A percentile compares a stretch with the other conserved stretches of the same genome.
These are phyloP conservation scores for Zaprionus lineosus DNA, from an alignment of 2,888 invertebrate species.

Conservation along the genomic window DNA sequence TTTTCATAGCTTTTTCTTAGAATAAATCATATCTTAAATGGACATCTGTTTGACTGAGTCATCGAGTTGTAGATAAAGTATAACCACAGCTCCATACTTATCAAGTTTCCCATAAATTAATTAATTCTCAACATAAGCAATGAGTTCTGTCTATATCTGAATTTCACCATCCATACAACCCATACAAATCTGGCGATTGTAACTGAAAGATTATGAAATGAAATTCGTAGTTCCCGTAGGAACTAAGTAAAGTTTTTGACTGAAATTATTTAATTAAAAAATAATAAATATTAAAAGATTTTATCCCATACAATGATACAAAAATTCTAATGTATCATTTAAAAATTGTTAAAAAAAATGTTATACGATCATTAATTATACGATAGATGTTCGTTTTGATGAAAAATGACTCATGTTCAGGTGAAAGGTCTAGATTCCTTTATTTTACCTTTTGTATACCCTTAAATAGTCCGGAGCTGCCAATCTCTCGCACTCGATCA, in stretches of 20 bases:
- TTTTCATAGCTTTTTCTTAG: too few relatives aligned
- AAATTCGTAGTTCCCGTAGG: too few relatives aligned
- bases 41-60: constrained; percentile 27
- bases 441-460: neutral
- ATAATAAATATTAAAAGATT: too few relatives aligned
- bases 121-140: constrained; percentile 25
- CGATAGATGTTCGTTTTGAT: too few relatives aligned
- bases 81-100: constrained; percentile 13
- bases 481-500: constrained; percentile 15
- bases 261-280: too few relatives aligned
- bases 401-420: too few relatives aligned
- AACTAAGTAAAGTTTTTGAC: too few relatives aligned
- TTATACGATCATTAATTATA: too few relatives aligned
- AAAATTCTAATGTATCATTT: too few relatives aligned
- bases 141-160: neutral
- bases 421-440: too few relatives aligned
- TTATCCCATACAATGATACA: too few relatives aligned
- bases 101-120: constrained; percentile 29
- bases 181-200: constrained; percentile 5
- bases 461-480: neutral
- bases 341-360: too few relatives aligned
- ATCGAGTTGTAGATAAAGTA: constrained; percentile 1
- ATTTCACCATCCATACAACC: constrained; percentile 46
- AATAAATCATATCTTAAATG: constrained; percentile 3
- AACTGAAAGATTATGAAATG: constrained; percentile 6